phyloP scores from a whole-genome alignment of 2,113 vertebrate genomes.

The Sula dactylatra region DNA sequence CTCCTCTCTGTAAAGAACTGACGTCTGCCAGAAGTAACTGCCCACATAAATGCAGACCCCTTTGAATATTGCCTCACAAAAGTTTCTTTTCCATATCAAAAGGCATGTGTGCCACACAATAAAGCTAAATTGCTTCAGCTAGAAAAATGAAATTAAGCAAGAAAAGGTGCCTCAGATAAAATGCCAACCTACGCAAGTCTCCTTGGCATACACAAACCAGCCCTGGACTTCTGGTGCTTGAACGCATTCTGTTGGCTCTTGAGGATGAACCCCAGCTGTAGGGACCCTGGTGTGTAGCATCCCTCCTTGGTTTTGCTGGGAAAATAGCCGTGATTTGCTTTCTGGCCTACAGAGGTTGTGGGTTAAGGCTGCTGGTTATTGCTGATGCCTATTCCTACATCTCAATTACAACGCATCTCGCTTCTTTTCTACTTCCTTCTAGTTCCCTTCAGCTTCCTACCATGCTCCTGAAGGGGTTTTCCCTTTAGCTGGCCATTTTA shows the following conservation, averaged over 20 bases:
- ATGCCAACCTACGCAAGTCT: background rate
- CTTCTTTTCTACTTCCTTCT: background rate
- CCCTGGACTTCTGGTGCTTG: background rate
- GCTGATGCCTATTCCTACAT: background rate
- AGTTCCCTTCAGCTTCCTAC: background rate
- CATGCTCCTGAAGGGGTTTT: fast-evolving
- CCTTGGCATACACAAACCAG: background rate
- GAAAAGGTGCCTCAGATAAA: background rate
- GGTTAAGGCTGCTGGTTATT: background rate
- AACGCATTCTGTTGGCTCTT: background rate
- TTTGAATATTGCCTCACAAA: background rate
- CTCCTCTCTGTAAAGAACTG: background rate
- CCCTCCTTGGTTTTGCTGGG: background rate
- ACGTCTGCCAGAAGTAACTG: background rate
- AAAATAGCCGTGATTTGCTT: background rate
- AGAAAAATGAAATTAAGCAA: background rate
- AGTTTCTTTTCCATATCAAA: slow-evolving; percentile 36
- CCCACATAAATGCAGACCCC: background rate
- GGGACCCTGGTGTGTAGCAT: background rate
- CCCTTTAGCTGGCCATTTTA: no score
- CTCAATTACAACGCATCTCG: background rate
- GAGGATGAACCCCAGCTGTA: background rate
- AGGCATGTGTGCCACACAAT: background rate
- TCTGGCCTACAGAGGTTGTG: background rate
- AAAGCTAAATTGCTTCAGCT: background rate